phyloP scores from a whole-genome alignment of 2,113 vertebrate species.

The Eleginops maclovinus region DNA sequence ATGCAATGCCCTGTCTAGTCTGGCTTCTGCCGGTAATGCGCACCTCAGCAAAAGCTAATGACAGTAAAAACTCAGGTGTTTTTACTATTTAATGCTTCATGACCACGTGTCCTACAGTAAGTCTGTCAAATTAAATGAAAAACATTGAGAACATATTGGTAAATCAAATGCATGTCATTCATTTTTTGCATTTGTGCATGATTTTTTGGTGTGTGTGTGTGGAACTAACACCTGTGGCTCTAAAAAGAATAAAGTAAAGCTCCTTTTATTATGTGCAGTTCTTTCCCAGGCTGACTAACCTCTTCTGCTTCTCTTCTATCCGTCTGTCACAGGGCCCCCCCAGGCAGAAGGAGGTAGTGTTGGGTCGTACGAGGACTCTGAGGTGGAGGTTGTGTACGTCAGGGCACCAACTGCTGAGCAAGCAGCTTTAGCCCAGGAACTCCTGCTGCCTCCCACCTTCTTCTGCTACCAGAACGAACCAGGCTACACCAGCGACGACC shows the following conservation, averaged over 20 bases:
- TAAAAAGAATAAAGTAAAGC: slow-evolving; percentile 7
- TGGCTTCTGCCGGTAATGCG: slow-evolving; percentile 26
- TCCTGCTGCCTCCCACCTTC: slow-evolving; percentile 92
- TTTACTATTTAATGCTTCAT: slow-evolving; percentile 6
- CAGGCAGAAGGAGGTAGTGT: slow-evolving; percentile 30
- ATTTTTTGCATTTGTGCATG: slow-evolving; percentile 62
- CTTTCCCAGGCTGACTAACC: slow-evolving; percentile 3
- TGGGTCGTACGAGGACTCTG: slow-evolving; percentile 59
- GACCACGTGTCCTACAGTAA: slow-evolving; percentile 4
- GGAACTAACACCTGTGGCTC: slow-evolving; percentile 58
- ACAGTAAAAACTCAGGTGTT: slow-evolving; percentile 22
- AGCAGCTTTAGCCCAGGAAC: slow-evolving; percentile 86
- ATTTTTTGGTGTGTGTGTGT: slow-evolving; percentile 29
- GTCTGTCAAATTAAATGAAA: neutral
- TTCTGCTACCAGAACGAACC: slow-evolving; percentile 96
- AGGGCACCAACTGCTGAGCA: slow-evolving; percentile 90
- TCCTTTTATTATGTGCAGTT: neutral
- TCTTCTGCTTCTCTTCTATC: slow-evolving; percentile 1
- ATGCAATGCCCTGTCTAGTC: slow-evolving; percentile 46
- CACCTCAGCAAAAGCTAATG: slow-evolving; percentile 43
- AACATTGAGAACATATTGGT: slow-evolving; percentile 1
- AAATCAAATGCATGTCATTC: slow-evolving; percentile 58
- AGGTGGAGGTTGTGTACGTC: slow-evolving; percentile 90
- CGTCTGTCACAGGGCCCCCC: slow-evolving; percentile 53
- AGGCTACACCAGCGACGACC: slow-evolving; percentile 90